These are phyloP conservation scores for Amazonetta brasiliensis DNA, from an alignment of 2,797 vertebrate species.

Conservation along the genomic window DNA sequence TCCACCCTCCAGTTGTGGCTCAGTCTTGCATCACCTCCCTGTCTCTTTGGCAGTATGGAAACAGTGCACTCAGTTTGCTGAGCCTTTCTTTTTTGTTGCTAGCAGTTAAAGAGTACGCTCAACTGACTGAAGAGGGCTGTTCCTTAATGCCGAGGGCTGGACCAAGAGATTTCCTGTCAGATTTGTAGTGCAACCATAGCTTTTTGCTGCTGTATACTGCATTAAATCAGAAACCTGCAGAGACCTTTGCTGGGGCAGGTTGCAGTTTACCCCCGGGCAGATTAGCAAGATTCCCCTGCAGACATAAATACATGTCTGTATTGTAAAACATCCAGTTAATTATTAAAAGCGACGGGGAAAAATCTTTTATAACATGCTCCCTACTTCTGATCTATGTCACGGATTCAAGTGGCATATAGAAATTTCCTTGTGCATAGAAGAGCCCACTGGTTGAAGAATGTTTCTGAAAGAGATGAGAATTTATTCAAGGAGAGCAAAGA, in stretches of 20 bases:
- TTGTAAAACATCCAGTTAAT: conserved; percentile 24
- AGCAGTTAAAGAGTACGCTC: not conserved
- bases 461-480: conserved; percentile 49
- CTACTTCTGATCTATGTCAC: conserved; percentile 43
- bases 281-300: not conserved
- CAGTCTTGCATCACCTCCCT: not conserved
- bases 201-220: not conserved
- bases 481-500: conserved; percentile 11
- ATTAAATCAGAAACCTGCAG: not conserved
- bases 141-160: not conserved
- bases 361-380: not conserved
- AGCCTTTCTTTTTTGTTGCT: not conserved
- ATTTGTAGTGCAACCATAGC: not conserved
- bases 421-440: conserved; percentile 23
- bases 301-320: not conserved
- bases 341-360: conserved; percentile 32
- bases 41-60: not conserved
- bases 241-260: not conserved
- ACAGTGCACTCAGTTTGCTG: not conserved
- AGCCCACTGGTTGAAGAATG: not conserved
- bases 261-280: not conserved
- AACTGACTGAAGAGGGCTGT: not conserved
- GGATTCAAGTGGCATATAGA: conserved; percentile 33
- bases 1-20: not conserved
- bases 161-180: not conserved